phyloP scores from a whole-genome alignment of 2,888 invertebrate species.

The Drosophila pseudotakahashii region DNA sequence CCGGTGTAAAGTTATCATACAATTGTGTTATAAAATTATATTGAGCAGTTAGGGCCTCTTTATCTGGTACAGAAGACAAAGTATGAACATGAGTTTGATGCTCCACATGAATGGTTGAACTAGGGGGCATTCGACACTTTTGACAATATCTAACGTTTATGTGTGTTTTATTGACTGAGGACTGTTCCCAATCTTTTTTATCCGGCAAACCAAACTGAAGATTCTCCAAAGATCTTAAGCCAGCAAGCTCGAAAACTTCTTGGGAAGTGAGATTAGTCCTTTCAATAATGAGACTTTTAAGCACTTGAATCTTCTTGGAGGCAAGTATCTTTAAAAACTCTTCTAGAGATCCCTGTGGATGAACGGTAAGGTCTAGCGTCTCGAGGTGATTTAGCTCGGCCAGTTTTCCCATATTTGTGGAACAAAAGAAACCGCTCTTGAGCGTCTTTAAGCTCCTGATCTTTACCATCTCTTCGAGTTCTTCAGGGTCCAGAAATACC shows the following conservation, averaged over 20 bases:
- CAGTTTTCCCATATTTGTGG: constrained; percentile 4
- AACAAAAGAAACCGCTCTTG: constrained; percentile 22
- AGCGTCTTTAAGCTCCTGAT: constrained; percentile 5
- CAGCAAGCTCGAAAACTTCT: constrained; percentile 4
- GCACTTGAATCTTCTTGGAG: constrained; percentile 1
- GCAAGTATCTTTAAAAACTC: background rate
- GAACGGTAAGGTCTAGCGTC: background rate
- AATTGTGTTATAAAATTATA: background rate
- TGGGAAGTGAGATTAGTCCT: constrained; percentile 1
- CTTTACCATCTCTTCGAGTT: constrained; percentile 6
- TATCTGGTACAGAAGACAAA: background rate
- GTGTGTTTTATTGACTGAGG: too few species aligned
- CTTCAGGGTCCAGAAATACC: constrained; percentile 5
- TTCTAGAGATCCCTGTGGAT: constrained; percentile 11
- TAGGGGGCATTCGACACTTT: background rate
- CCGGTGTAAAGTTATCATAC: background rate
- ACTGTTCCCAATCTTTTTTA: background rate
- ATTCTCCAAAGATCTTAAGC: background rate
- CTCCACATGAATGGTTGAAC: background rate
- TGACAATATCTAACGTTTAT: constrained; percentile 5
- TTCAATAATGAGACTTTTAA: background rate
- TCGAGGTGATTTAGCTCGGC: constrained; percentile 4
- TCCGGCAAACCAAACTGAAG: constrained; percentile 1
- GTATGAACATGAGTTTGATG: background rate
- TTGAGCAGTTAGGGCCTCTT: constrained; percentile 3